Evolutionary conservation across 2,888 invertebrate genomes (phyloP).

Genomic region (Drosophila rubida): DNA sequence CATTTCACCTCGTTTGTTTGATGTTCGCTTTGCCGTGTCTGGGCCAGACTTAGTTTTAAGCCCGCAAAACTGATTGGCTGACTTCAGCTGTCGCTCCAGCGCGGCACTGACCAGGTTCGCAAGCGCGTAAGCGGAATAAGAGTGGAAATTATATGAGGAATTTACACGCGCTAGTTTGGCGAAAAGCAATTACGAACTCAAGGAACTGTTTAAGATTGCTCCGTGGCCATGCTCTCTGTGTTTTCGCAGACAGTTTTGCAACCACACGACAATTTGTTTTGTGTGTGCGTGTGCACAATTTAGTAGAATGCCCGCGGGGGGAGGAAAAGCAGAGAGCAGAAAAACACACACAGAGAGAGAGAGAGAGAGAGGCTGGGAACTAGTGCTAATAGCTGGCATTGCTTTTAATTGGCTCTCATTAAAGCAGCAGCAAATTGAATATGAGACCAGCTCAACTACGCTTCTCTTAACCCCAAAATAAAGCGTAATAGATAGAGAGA

Average conservation of each 20-base stretch:
- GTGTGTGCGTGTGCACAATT: conserved; percentile 64
- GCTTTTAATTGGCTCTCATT: conserved; percentile 78
- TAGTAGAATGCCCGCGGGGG: not conserved
- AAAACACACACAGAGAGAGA: not conserved
- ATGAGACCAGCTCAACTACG: conserved; percentile 46
- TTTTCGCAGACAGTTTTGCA: conserved; percentile 25
- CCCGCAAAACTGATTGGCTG: conserved; percentile 20
- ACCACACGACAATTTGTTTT: conserved; percentile 67
- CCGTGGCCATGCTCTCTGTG: conserved; percentile 19
- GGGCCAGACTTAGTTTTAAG: conserved; percentile 29
- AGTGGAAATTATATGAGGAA: conserved; percentile 52
- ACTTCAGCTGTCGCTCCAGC: conserved; percentile 9
- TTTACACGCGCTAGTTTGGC: conserved; percentile 26
- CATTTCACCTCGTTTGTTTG: not conserved
- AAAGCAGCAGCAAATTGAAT: conserved; percentile 77
- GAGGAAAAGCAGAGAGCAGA: too few species aligned
- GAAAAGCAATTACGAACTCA: conserved; percentile 39
- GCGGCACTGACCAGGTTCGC: conserved; percentile 3
- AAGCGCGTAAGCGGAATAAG: conserved; percentile 15
- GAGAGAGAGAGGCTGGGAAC: not conserved
- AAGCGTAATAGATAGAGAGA: not conserved
- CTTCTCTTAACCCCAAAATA: conserved; percentile 6
- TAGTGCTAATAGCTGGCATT: conserved; percentile 55
- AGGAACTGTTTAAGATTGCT: conserved; percentile 43
- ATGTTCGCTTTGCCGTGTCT: not conserved